A percentile compares a stretch with the other conserved stretches of the same genome.
phyloP scores from a whole-genome alignment of 2,113 vertebrate species.

The Rhagologus leucostigma region DNA sequence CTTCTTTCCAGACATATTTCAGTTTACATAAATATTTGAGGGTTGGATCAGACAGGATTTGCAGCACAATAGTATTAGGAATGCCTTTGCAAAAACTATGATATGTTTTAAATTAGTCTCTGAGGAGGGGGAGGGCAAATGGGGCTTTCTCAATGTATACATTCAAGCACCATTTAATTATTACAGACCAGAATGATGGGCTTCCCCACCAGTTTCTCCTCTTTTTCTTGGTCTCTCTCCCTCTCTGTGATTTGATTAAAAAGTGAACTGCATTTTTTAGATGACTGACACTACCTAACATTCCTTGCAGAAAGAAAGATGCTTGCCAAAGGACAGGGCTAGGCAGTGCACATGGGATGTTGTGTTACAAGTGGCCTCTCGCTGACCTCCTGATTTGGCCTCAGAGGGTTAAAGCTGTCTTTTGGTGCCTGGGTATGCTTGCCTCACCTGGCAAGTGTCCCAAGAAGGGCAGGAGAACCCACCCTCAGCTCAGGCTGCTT shows the following conservation, averaged over 20 bases:
- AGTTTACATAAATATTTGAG: constrained; percentile 77
- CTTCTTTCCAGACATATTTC: constrained; percentile 73
- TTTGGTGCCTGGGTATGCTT: not conserved
- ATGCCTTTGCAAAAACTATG: constrained; percentile 66
- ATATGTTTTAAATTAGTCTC: constrained; percentile 64
- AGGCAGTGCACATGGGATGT: not conserved
- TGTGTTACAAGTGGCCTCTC: not conserved
- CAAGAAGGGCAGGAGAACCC: constrained; percentile 25
- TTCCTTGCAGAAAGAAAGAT: not conserved
- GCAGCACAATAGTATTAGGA: constrained; percentile 68
- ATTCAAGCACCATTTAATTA: not conserved
- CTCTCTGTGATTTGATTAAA: not conserved
- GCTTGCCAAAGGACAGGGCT: not conserved
- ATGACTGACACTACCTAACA: not conserved
- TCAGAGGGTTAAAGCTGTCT: constrained; percentile 47
- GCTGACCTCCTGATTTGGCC: not conserved
- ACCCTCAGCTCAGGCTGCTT: constrained; percentile 1
- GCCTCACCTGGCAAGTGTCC: not conserved
- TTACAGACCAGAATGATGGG: not conserved
- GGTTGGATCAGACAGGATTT: constrained; percentile 76
- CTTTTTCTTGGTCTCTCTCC: not conserved
- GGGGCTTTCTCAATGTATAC: not conserved
- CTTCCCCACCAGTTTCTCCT: not conserved
- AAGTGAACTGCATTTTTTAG: not conserved
- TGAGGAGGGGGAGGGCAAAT: not conserved